Percentiles rank a stretch among this genome's conserved stretches.
Conservation (phyloP, 1,140 invertebrate genomes). For the Papilio polytes region DNA sequence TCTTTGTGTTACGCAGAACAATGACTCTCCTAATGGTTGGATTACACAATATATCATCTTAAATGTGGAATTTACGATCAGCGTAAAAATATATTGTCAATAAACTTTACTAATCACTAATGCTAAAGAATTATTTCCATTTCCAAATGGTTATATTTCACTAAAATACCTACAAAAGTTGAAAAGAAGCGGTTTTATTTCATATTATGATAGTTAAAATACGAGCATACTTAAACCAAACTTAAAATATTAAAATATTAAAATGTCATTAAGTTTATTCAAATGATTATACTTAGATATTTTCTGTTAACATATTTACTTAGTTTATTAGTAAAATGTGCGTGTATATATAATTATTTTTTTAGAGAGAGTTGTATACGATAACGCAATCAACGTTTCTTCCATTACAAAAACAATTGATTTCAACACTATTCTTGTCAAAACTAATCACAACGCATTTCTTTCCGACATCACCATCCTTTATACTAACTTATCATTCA, state of each 20-base stretch:
- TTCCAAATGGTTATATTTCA: no score
- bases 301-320: background rate
- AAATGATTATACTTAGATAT: background rate
- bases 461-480: conserved; percentile 21
- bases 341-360: background rate
- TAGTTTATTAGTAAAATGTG: background rate
- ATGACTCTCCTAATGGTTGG: background rate
- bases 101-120: background rate
- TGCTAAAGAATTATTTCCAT: no score
- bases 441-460: conserved; percentile 15
- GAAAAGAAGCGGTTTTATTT: no score
- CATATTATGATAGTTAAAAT: no score
- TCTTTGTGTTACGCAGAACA: conserved; percentile 30
- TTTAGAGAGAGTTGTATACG: background rate
- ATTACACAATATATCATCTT: conserved; percentile 24
- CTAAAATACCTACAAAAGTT: no score
- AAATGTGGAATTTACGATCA: background rate
- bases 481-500: conserved; percentile 32
- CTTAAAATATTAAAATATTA: no score
- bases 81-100: background rate
- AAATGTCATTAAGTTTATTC: background rate
- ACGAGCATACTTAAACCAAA: no score
- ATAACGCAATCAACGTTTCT: background rate
- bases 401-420: conserved; percentile 18
- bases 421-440: conserved; percentile 21